Evolutionary conservation across 2,888 invertebrate species (phyloP), one percentile per base, ranked within the genome.

Genomic region (Acanthosoma haemorrhoidale): DNA sequence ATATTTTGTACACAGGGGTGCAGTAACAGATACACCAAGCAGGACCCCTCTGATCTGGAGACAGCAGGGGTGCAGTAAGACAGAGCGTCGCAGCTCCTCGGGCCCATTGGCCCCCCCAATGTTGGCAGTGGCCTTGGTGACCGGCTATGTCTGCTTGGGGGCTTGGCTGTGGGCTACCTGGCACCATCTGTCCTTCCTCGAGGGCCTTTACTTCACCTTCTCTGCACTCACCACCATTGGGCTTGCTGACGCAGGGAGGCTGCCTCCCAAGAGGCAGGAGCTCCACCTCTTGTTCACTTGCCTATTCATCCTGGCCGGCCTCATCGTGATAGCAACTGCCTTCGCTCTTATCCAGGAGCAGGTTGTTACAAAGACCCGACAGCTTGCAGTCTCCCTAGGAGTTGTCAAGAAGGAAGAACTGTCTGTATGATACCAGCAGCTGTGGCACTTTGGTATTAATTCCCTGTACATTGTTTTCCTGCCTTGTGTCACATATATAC

Each of bases 171-270:
- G 92, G 81, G 88, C 90, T 16, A 83, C 88, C n/a, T 89, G 90
- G 85, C 87, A 88, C 76, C 91, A 91, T 90, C 70, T 63, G 13
- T 87, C 87, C 71, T 87, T 90, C 78, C 83, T 91, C 57, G 91
- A 92, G 78, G 90, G 90, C 6, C 88, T 89, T 3, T 92, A 92
- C 80, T 91, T 92, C 80, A 91, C 92, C 79, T 92, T 92, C 80
- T 88, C 91, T 74, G 91, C 92, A 2, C 82, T 92, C 74, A 88
- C 91, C 0, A 92, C 92, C 3, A 91, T 92, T 72, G 91, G 91
- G 38, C 88, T 91, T 74, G 91, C 90, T 3, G 91, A 91, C 78
- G 85, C 88, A 5, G 51, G 67, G 11, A 74, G 84, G 89, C 11
- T 21, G 5, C 57, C 43, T 1, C 69, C 90, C 90, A 67, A 57